Conservation (phyloP, 2,113 vertebrate species). For the Pterocles burchelli region DNA sequence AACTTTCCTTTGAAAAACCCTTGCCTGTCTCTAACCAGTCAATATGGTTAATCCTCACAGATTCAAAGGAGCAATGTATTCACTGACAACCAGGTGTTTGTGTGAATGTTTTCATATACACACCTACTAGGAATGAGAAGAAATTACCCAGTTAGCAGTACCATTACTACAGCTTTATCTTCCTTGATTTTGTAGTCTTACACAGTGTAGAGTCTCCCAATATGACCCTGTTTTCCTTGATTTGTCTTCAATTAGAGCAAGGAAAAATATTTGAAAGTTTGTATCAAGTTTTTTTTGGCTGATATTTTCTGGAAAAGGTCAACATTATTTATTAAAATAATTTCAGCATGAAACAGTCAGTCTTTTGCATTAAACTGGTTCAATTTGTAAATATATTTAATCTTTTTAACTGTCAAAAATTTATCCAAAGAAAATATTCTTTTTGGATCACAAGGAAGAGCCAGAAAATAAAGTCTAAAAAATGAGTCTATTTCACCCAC, state of each 20-base stretch:
- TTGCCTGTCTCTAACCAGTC: neutral
- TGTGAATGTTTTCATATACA: neutral
- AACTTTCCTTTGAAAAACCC: neutral
- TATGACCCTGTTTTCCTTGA: neutral
- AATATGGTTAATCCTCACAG: neutral
- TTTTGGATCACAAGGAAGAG: neutral
- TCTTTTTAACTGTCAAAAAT: neutral
- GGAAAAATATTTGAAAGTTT: neutral
- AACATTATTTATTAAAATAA: neutral
- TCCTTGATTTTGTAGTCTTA: neutral
- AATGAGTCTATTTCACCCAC: neutral
- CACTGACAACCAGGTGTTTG: neutral
- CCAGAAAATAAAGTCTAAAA: neutral
- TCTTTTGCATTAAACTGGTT: neutral
- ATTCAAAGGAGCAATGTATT: neutral
- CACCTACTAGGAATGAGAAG: neutral
- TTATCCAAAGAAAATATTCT: neutral
- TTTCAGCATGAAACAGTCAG: neutral
- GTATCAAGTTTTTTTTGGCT: neutral
- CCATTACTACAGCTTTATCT: neutral
- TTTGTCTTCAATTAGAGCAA: neutral
- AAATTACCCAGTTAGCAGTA: neutral
- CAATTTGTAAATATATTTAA: neutral
- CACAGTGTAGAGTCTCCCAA: neutral
- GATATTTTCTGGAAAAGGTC: neutral